Percentiles rank a stretch among this genome's conserved stretches.
These are phyloP conservation scores for Aldabrachelys gigantea DNA, from an alignment of 2,113 vertebrate species.

Conservation along the genomic window DNA sequence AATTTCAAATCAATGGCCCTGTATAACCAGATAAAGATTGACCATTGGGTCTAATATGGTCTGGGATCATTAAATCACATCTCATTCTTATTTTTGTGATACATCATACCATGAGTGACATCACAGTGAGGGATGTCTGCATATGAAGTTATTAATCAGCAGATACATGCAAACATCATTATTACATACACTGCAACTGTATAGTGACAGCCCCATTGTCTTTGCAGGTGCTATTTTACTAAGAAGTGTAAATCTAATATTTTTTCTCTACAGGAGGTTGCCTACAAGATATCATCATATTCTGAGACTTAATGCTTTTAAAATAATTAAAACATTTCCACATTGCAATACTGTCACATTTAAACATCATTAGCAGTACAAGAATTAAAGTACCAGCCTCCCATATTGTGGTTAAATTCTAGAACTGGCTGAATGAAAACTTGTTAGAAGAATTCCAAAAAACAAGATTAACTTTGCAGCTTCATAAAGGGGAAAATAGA, in stretches of 20 bases:
- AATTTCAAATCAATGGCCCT: slow-evolving; percentile 33
- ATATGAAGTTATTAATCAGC: slow-evolving; percentile 21
- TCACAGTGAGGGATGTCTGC: slow-evolving; percentile 41
- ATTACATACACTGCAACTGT: not conserved
- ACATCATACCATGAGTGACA: not conserved
- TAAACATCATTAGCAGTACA: not conserved
- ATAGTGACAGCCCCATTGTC: not conserved
- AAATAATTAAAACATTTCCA: slow-evolving; percentile 65
- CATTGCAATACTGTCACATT: slow-evolving; percentile 6
- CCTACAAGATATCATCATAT: not conserved
- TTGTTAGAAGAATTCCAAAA: slow-evolving; percentile 19
- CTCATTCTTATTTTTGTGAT: not conserved
- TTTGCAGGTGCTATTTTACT: not conserved
- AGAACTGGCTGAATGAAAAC: slow-evolving; percentile 16
- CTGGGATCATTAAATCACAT: not conserved
- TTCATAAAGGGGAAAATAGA: not conserved
- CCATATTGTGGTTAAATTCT: slow-evolving; percentile 14
- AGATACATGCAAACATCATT: not conserved
- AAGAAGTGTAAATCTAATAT: slow-evolving; percentile 8
- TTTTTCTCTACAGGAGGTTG: not conserved
- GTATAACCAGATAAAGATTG: slow-evolving; percentile 7
- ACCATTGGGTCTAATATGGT: not conserved
- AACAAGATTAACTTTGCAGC: slow-evolving; percentile 28
- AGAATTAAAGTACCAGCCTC: not conserved
- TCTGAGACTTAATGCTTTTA: slow-evolving; percentile 18